Evolutionary conservation across 2,113 vertebrate genomes (phyloP).

Genomic region (Castor canadensis): DNA sequence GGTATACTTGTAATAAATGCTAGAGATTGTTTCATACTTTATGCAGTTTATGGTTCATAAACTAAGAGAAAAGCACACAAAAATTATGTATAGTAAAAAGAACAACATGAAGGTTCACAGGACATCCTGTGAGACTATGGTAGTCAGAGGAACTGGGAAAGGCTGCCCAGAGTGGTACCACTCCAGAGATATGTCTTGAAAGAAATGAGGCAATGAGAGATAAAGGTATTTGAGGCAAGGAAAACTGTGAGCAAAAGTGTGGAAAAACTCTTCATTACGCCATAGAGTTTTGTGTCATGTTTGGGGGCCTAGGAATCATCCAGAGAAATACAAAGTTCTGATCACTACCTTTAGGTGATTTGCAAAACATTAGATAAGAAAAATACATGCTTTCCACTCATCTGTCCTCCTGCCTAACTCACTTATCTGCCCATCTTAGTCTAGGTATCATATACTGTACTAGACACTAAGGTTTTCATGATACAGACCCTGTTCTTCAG

Average conservation of each 20-base stretch:
- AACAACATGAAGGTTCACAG: neutral
- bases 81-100: neutral
- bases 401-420: neutral
- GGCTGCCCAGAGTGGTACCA: neutral
- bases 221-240: constrained; percentile 24
- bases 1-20: neutral
- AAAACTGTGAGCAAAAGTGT: neutral
- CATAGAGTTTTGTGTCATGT: neutral
- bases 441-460: neutral
- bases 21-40: neutral
- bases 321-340: neutral
- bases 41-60: neutral
- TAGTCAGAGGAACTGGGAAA: neutral
- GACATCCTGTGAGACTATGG: neutral
- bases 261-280: neutral
- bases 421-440: neutral
- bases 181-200: neutral
- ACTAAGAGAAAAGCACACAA: neutral
- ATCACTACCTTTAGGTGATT: neutral
- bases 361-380: neutral
- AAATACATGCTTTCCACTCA: neutral
- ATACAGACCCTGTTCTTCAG: neutral
- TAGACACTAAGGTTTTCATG: neutral
- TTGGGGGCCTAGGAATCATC: neutral
- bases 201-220: neutral